phyloP scores from a whole-genome alignment of 2,888 invertebrate species.

The Encarsia formosa region DNA sequence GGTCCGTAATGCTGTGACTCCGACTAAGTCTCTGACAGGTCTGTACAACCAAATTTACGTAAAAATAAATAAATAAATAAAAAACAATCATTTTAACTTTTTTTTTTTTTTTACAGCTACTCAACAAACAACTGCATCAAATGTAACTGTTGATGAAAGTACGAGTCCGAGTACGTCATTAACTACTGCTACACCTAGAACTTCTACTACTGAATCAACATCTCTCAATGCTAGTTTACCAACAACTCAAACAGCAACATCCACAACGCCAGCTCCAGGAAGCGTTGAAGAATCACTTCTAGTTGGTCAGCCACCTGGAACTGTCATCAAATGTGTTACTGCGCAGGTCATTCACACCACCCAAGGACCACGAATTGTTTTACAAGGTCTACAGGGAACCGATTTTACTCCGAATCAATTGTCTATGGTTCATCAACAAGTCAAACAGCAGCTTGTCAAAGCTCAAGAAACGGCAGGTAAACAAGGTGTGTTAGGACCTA shows the following conservation, averaged over 20 bases:
- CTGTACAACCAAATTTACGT: background rate
- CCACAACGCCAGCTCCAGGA: slow-evolving; percentile 48
- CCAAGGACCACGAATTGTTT: slow-evolving; percentile 79
- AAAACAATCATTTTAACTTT: too few relatives aligned
- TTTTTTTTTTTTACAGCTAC: too few relatives aligned
- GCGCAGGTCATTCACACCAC: slow-evolving; percentile 83
- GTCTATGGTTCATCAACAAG: slow-evolving; percentile 80
- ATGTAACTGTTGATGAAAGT: slow-evolving; percentile 6
- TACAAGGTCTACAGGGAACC: slow-evolving; percentile 80
- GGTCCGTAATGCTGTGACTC: slow-evolving; percentile 40
- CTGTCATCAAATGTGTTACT: slow-evolving; percentile 81
- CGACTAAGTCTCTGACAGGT: slow-evolving; percentile 29
- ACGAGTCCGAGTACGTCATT: slow-evolving; percentile 26
- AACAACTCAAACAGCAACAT: slow-evolving; percentile 23
- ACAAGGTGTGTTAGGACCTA: slow-evolving; percentile 78
- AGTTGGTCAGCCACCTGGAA: slow-evolving; percentile 78
- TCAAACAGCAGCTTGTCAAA: slow-evolving; percentile 82
- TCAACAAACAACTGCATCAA: slow-evolving; percentile 1
- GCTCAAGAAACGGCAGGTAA: slow-evolving; percentile 85
- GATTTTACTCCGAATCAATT: slow-evolving; percentile 79
- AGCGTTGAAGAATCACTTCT: slow-evolving; percentile 68
- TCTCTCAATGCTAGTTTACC: background rate
- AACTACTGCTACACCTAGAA: slow-evolving; percentile 19
- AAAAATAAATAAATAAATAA: background rate
- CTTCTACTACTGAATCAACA: slow-evolving; percentile 24